Conservation (phyloP, 2,888 invertebrate genomes). For the Eurytoma adleriae region DNA sequence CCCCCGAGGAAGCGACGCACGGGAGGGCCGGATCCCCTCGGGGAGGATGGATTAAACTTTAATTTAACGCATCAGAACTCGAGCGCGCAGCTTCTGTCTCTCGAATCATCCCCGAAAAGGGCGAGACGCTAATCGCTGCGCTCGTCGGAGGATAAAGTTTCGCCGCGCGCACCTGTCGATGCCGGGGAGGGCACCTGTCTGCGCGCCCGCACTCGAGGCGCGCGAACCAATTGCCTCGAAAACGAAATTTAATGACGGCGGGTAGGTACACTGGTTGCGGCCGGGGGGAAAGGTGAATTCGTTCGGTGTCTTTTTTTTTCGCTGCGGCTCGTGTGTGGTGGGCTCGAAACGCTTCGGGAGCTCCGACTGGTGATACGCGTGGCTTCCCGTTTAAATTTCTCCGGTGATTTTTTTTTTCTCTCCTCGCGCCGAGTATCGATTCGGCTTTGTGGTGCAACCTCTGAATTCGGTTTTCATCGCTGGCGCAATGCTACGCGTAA, state of each 20-base stretch:
- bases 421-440: background rate
- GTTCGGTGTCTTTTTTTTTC: conserved; percentile 2
- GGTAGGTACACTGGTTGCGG: conserved; percentile 1
- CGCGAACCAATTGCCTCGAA: conserved; percentile 29
- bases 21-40: conserved; percentile 44
- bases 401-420: background rate
- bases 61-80: conserved; percentile 74
- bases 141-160: conserved; percentile 24
- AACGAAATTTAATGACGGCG: conserved; percentile 49
- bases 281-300: conserved; percentile 4
- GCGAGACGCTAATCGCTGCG: conserved; percentile 27
- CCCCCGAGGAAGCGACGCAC: conserved; percentile 50
- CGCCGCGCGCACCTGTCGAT: conserved; percentile 45
- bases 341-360: conserved; percentile 16
- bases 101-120: conserved; percentile 36
- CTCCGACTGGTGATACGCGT: conserved; percentile 24
- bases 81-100: conserved; percentile 41
- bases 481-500: conserved; percentile 5
- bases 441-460: background rate
- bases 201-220: background rate
- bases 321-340: background rate
- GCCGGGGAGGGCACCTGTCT: conserved; percentile 29
- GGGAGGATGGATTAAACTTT: conserved; percentile 68
- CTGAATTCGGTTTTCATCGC: background rate
- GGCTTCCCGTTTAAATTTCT: conserved; percentile 27